Base-by-base conservation (phyloP, 2,797 vertebrate genomes). In the Coracias cyanogaster region DNA sequence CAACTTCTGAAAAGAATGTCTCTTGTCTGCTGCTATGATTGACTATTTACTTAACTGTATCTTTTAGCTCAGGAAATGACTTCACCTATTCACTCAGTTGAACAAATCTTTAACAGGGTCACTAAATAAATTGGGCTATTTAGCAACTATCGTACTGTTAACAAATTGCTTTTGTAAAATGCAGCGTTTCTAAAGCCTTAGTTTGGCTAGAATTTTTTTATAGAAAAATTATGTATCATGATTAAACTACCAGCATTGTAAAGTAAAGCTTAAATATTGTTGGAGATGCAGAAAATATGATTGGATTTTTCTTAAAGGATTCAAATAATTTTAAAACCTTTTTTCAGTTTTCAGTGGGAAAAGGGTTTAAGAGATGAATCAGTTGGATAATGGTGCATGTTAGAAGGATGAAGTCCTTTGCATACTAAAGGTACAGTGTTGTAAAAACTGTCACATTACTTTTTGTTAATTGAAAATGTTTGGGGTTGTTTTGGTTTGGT, bases 11-110 rank as follows among this genome's bases (percentile, higher is more conserved):
- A 97, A 96, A 90, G 83, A 97, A 96, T 96, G 73, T 96, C 94
- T 97, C 77, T 90, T 97, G 90, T 97, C 95, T 98, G 98, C 98
- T 98, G 98, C 98, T 98, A 97, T 93, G 89, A 95, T 93, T 96
- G 97, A 97, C 96, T 96, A 97, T 96, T 97, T 97, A 96, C 94
- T 97, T 97, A 97, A 91, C 93, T 97, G 96, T 98, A 98, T 98
- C 94, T 98, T 98, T 97, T 97, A 97, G 97, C 98, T 98, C 98
- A 98, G 98, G 98, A 98, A 98, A 97, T 96, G 89, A 97, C 96
- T 96, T 97, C 97, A 96, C 95, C 96, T 97, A 70, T 96, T 97
- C 87, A 48, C 95, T 96, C 95, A 96, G 83, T 49, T 94, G 93
- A 97, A 96, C 89, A 96, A 93, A 92, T 96, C 93, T 97, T 93